These are phyloP conservation scores for Epirrita christyi DNA, from an alignment of 2,888 invertebrate genomes.

Conservation along the genomic window DNA sequence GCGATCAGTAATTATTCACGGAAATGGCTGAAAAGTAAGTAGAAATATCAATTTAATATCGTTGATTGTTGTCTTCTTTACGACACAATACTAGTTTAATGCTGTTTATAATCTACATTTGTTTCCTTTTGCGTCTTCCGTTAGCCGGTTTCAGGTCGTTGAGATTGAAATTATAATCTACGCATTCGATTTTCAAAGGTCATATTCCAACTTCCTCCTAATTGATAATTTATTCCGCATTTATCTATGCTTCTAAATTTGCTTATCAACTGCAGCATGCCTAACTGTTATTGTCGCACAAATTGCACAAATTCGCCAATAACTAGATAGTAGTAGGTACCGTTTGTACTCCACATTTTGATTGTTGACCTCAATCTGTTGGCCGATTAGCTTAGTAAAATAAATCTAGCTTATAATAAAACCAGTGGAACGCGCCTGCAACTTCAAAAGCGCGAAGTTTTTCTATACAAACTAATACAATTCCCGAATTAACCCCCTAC, in stretches of 20 bases:
- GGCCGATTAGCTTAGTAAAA: background rate
- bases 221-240: conserved; percentile 16
- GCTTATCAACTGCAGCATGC: conserved; percentile 6
- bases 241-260: conserved; percentile 4
- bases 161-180: conserved; percentile 2
- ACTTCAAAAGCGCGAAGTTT: no score
- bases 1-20: conserved; percentile 51
- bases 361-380: conserved; percentile 33
- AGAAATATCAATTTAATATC: conserved; percentile 36
- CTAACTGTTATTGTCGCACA: conserved; percentile 5
- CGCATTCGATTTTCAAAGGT: conserved; percentile 17
- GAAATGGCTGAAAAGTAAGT: conserved; percentile 81
- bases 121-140: conserved; percentile 7
- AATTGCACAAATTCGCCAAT: conserved; percentile 3
- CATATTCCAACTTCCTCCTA: background rate
- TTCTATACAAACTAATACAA: no score
- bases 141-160: conserved; percentile 7
- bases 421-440: no score
- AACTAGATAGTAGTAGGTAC: background rate
- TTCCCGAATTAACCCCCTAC: no score
- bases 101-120: conserved; percentile 29
- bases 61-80: conserved; percentile 50
- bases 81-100: conserved; percentile 56
- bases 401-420: no score
- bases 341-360: background rate